Evolutionary conservation across 2,113 vertebrate genomes (phyloP).

Genomic region (Athene cunicularia): DNA sequence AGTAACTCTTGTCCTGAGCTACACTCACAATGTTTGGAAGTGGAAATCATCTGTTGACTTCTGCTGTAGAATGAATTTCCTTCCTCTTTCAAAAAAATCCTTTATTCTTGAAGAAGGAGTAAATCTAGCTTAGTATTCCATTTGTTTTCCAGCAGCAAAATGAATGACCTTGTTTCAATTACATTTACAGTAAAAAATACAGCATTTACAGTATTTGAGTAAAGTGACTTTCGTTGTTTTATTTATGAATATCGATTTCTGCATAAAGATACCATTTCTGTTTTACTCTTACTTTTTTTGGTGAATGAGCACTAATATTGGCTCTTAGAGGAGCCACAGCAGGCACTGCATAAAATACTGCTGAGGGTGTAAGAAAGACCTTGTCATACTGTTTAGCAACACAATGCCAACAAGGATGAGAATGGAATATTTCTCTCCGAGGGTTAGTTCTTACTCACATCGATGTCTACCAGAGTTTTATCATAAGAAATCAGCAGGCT

Average conservation of each 20-base stretch:
- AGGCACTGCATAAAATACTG: neutral
- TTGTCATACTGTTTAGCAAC: neutral
- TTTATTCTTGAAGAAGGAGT: neutral
- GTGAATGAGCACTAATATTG: neutral
- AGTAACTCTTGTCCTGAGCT: neutral
- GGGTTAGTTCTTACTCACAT: neutral
- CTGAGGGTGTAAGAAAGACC: slow-evolving; percentile 14
- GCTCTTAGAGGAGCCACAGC: neutral
- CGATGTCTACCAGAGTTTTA: neutral
- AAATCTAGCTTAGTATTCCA: slow-evolving; percentile 12
- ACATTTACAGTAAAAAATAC: slow-evolving; percentile 49
- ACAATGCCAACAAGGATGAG: neutral
- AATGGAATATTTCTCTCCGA: neutral
- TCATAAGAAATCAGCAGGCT: neutral
- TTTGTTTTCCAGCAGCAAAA: slow-evolving; percentile 46
- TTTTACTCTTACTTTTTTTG: slow-evolving; percentile 7
- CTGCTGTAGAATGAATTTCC: neutral
- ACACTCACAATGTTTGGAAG: neutral
- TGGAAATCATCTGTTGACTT: neutral
- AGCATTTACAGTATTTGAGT: slow-evolving; percentile 52
- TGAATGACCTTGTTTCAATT: slow-evolving; percentile 53
- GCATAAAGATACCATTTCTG: slow-evolving; percentile 30
- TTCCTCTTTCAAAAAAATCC: neutral
- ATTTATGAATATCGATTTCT: slow-evolving; percentile 55
- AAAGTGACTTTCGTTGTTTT: slow-evolving; percentile 37